Conservation (phyloP, 2,113 vertebrate genomes). For the Indicator maculatus region DNA sequence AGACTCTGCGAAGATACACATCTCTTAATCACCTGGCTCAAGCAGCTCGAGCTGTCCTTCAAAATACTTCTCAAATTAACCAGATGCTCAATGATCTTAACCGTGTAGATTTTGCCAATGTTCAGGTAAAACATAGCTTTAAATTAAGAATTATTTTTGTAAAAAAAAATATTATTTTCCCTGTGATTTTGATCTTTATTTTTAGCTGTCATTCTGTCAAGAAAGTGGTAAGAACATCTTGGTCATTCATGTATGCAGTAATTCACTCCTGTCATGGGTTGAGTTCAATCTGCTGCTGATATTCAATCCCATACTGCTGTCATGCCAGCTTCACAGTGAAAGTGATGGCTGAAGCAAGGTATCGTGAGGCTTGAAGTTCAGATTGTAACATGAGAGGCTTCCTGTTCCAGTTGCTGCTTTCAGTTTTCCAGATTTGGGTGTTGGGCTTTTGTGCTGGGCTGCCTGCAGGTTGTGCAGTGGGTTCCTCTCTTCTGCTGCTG, state of each 20-base stretch:
- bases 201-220: background rate
- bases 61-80: conserved; percentile 99
- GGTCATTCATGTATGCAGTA: background rate
- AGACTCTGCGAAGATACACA: conserved; percentile 98
- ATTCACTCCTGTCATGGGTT: background rate
- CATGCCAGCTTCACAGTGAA: no score
- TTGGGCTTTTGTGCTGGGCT: no score
- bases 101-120: conserved; percentile 98
- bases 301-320: no score
- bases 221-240: background rate
- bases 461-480: no score
- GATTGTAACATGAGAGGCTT: no score
- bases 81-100: conserved; percentile 99
- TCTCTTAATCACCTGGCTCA: conserved; percentile 99
- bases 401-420: no score
- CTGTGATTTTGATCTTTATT: background rate
- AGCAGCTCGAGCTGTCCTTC: conserved; percentile 95
- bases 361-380: no score
- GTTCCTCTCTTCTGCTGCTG: no score
- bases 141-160: background rate
- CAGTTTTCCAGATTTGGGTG: no score
- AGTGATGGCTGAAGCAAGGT: no score
- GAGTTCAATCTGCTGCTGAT: no score
- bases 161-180: background rate
- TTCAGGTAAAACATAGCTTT: conserved; percentile 85